These are phyloP conservation scores for Salvelinus fontinalis DNA, from an alignment of 2,113 vertebrate genomes.

Conservation along the genomic window DNA sequence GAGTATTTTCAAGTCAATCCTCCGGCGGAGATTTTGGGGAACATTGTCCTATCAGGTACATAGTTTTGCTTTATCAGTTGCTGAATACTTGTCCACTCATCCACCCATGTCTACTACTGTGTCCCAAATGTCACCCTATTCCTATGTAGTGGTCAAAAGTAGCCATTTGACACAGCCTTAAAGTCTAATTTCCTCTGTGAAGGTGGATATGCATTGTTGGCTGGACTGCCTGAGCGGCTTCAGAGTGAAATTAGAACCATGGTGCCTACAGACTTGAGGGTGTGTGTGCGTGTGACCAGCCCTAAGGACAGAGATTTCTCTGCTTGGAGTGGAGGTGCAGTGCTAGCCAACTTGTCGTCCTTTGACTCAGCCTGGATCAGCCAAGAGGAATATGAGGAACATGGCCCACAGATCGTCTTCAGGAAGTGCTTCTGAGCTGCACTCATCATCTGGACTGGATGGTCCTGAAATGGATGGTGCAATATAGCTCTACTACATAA, in stretches of 20 bases:
- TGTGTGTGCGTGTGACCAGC: slow-evolving; percentile 56
- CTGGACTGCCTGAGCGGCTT: slow-evolving; percentile 67
- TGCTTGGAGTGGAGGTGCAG: slow-evolving; percentile 72
- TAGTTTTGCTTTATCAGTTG: background rate
- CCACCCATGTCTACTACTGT: background rate
- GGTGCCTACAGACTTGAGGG: slow-evolving; percentile 38
- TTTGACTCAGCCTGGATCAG: slow-evolving; percentile 69
- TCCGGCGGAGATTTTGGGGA: slow-evolving; percentile 68
- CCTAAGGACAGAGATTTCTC: slow-evolving; percentile 66
- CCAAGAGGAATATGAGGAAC: slow-evolving; percentile 69
- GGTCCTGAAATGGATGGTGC: background rate
- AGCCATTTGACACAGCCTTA: background rate
- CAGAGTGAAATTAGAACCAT: slow-evolving; percentile 59
- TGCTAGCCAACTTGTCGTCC: slow-evolving; percentile 58
- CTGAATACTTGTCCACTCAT: background rate
- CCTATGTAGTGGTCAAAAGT: background rate
- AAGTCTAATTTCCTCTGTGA: background rate
- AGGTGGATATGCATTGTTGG: slow-evolving; percentile 75
- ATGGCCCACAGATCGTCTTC: slow-evolving; percentile 68
- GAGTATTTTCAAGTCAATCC: slow-evolving; percentile 71
- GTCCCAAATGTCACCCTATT: background rate
- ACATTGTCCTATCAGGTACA: slow-evolving; percentile 74
- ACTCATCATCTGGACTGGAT: background rate
- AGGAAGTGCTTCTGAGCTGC: slow-evolving; percentile 75
- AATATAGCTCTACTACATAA: slow-evolving; percentile 19